Conservation (phyloP, 2,113 vertebrate species). For the Pelecanus crispus region DNA sequence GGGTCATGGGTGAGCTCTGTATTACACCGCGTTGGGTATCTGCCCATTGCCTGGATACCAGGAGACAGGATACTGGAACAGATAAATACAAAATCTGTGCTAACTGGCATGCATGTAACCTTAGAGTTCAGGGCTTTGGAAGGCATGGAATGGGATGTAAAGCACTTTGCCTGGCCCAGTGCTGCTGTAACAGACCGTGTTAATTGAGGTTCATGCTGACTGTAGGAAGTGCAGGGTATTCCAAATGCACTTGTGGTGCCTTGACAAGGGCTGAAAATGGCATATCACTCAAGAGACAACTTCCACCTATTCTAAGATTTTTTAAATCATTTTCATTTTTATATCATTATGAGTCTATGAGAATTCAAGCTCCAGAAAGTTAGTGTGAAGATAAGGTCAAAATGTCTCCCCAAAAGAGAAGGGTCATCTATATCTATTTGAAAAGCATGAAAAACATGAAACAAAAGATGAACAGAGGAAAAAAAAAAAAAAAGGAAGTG, state of each 20-base stretch:
- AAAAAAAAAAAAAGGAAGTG: neutral
- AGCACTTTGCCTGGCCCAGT: neutral
- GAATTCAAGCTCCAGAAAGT: neutral
- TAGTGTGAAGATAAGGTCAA: neutral
- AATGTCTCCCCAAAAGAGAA: neutral
- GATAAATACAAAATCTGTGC: neutral
- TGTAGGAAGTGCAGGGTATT: neutral
- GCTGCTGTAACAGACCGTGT: neutral
- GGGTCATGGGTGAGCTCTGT: neutral
- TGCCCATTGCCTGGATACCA: neutral
- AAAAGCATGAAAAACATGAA: neutral
- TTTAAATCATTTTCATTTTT: neutral
- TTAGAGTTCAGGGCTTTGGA: neutral
- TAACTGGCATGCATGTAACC: neutral
- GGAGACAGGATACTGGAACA: neutral
- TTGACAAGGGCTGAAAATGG: neutral
- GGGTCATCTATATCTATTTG: neutral
- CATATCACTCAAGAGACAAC: neutral
- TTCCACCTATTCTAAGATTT: neutral
- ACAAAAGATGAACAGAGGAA: neutral
- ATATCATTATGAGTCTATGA: neutral
- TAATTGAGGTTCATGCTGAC: neutral
- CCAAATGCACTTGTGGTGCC: rapidly evolving
- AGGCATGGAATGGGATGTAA: neutral
- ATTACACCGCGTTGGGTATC: neutral